Evolutionary conservation across 2,888 invertebrate genomes (phyloP).

Genomic region (Napeogenes sylphis): DNA sequence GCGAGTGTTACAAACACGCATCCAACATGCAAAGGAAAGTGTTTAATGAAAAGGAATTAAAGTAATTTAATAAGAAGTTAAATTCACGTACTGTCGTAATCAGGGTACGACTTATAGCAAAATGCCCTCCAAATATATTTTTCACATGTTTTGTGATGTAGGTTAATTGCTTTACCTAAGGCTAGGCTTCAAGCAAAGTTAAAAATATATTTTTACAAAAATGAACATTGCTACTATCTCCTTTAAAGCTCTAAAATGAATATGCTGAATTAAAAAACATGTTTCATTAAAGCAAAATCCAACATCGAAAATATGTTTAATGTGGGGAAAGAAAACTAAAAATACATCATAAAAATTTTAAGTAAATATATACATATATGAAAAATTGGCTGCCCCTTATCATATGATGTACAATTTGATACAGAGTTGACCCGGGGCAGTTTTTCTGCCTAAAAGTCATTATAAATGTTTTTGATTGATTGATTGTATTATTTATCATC

Average conservation of each 20-base stretch:
- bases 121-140: constrained; percentile 27
- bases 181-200: constrained; percentile 11
- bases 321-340: neutral
- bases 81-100: constrained; percentile 10
- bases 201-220: too few relatives aligned
- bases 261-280: too few relatives aligned
- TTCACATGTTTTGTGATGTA: constrained; percentile 28
- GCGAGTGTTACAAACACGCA: too few relatives aligned
- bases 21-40: too few relatives aligned
- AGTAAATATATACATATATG: neutral
- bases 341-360: neutral
- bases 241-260: too few relatives aligned
- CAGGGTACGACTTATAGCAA: constrained; percentile 25
- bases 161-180: constrained; percentile 19
- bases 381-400: neutral
- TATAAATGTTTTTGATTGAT: constrained; percentile 58
- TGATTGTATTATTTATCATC: constrained; percentile 57
- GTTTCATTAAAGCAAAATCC: too few relatives aligned
- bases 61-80: neutral
- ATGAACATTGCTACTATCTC: too few relatives aligned
- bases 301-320: too few relatives aligned
- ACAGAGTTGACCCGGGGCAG: constrained; percentile 45
- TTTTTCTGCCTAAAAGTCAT: constrained; percentile 58
- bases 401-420: constrained; percentile 43
- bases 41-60: too few relatives aligned